Evolutionary conservation across 2,113 vertebrate species (phyloP).

Genomic region (Prolemur simus): DNA sequence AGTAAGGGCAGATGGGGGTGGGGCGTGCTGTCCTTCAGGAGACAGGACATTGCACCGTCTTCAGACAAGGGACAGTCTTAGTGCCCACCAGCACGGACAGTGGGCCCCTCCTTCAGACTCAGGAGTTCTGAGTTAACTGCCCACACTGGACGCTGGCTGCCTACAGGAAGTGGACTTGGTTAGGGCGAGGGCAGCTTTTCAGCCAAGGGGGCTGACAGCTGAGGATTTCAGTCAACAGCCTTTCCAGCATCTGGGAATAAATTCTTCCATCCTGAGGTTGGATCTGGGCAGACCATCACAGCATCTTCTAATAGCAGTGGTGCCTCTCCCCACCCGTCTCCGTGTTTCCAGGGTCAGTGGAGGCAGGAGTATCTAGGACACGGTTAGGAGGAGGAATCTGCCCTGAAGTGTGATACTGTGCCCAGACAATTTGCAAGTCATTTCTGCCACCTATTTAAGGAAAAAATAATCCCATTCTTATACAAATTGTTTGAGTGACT

Average conservation of each 20-base stretch:
- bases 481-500: not conserved
- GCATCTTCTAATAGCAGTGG: not conserved
- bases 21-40: not conserved
- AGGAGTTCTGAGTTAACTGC: not conserved
- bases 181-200: not conserved
- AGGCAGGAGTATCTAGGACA: not conserved
- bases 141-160: not conserved
- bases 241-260: not conserved
- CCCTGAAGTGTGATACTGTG: not conserved
- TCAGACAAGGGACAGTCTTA: not conserved
- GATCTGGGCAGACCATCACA: not conserved
- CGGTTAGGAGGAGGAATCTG: not conserved
- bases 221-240: not conserved
- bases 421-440: not conserved
- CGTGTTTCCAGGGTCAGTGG: not conserved
- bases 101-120: not conserved
- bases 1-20: not conserved
- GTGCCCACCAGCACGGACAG: not conserved
- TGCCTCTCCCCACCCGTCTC: no score
- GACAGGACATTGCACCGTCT: not conserved
- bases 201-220: not conserved
- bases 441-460: not conserved
- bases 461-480: not conserved
- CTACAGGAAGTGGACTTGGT: not conserved
- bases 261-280: not conserved